These are phyloP conservation scores for Bombyx huttoni DNA, from an alignment of 2,888 invertebrate genomes.

Conservation along the genomic window DNA sequence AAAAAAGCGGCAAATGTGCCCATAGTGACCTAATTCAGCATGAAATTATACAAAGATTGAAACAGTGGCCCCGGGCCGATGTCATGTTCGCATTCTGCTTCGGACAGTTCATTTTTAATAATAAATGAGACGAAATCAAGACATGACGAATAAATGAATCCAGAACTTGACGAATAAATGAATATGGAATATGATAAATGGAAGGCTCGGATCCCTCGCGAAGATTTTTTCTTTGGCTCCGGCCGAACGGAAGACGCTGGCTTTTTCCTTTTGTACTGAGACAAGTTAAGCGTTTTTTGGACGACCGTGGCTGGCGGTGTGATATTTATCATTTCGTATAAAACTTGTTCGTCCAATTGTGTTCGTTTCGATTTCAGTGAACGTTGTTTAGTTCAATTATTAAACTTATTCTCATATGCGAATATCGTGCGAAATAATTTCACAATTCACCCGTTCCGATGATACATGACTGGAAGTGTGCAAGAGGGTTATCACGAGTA, in stretches of 20 bases:
- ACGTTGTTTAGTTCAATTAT: conserved; percentile 21
- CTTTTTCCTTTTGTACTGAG: conserved; percentile 71
- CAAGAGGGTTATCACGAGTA: conserved; percentile 24
- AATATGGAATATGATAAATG: conserved; percentile 74
- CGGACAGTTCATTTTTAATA: conserved; percentile 74
- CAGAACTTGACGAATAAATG: conserved; percentile 74
- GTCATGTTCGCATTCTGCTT: conserved; percentile 57
- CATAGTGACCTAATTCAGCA: conserved; percentile 52
- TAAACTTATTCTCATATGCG: conserved; percentile 4
- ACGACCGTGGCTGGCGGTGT: conserved; percentile 51
- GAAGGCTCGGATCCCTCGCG: conserved; percentile 65
- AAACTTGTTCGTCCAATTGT: conserved; percentile 56
- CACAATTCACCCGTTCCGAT: not conserved
- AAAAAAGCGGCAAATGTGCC: conserved; percentile 5
- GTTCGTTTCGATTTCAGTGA: conserved; percentile 43
- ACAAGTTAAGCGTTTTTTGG: conserved; percentile 72
- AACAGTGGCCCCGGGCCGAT: conserved; percentile 60
- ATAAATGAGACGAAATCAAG: conserved; percentile 74
- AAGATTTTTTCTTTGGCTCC: conserved; percentile 70
- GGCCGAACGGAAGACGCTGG: conserved; percentile 70
- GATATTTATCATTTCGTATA: conserved; percentile 69
- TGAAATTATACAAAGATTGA: conserved; percentile 67
- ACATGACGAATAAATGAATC: conserved; percentile 75
- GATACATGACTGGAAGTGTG: not conserved
- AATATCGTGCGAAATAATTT: not conserved